A percentile compares a stretch with the other conserved stretches of the same genome.
Conservation (phyloP, 2,888 invertebrate genomes). For the Apamea crenata region DNA sequence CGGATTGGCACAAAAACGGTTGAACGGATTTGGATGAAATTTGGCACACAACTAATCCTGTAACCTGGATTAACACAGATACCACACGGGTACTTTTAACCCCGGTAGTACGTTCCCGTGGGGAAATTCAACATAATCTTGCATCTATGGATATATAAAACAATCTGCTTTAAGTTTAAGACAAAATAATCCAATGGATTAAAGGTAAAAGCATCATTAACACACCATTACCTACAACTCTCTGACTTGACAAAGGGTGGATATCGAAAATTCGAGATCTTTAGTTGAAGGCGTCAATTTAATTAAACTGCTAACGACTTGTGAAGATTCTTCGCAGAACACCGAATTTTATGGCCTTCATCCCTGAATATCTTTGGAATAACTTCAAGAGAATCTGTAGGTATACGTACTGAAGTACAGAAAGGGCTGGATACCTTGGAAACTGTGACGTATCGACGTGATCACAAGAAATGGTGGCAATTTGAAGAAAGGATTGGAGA, state of each 20-base stretch:
- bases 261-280: conserved; percentile 34
- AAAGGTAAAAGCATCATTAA: conserved; percentile 14
- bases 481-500: background rate
- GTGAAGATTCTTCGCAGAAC: conserved; percentile 25
- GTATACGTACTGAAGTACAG: background rate
- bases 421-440: background rate
- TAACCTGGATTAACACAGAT: background rate
- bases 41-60: background rate
- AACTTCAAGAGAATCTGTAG: conserved; percentile 9
- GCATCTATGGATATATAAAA: background rate
- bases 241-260: conserved; percentile 23
- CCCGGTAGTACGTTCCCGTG: background rate
- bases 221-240: conserved; percentile 32
- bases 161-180: too few species aligned
- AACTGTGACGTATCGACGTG: background rate
- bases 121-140: background rate
- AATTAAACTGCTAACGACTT: conserved; percentile 49
- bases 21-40: background rate
- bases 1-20: background rate
- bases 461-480: background rate
- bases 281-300: conserved; percentile 25
- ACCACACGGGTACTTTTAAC: background rate
- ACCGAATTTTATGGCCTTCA: conserved; percentile 14
- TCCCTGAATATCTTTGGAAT: conserved; percentile 18
- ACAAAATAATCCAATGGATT: conserved; percentile 8